A percentile compares a stretch with the other conserved stretches of the same genome.
phyloP scores from a whole-genome alignment of 2,797 vertebrate species.

The Manis javanica region DNA sequence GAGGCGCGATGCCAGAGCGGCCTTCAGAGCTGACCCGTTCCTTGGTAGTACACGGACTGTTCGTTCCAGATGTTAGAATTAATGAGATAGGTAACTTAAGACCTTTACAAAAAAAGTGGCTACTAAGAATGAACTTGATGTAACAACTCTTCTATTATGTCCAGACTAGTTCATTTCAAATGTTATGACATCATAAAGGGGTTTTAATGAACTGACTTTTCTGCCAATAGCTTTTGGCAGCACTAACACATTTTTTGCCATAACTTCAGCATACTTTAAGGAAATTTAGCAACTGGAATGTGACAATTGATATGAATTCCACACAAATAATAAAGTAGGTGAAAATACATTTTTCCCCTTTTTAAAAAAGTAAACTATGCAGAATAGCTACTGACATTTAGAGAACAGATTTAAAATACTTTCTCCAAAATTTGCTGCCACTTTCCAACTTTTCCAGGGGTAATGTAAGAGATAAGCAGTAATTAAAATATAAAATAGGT shows the following conservation, averaged over 20 bases:
- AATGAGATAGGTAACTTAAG: not conserved
- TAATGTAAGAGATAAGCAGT: not conserved
- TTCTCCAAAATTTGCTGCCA: not conserved
- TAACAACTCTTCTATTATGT: slow-evolving; percentile 41
- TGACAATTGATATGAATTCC: slow-evolving; percentile 72
- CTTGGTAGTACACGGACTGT: not conserved
- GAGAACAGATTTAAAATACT: slow-evolving; percentile 34
- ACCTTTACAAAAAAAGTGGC: slow-evolving; percentile 22
- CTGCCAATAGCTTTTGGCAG: slow-evolving; percentile 57
- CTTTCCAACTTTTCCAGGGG: not conserved
- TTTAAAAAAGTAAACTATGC: not conserved
- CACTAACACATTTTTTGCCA: slow-evolving; percentile 33
- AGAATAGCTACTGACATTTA: not conserved
- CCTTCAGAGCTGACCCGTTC: not conserved
- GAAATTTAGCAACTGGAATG: slow-evolving; percentile 44
- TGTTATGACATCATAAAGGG: slow-evolving; percentile 36
- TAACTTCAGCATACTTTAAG: not conserved
- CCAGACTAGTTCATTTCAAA: slow-evolving; percentile 39
- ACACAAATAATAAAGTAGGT: slow-evolving; percentile 71
- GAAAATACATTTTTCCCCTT: not conserved
- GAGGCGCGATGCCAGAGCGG: not conserved
- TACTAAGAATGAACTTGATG: slow-evolving; percentile 52
- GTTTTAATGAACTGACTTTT: slow-evolving; percentile 53
- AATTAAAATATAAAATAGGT: not conserved
- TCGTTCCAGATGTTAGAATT: not conserved